Evolutionary conservation across 1,140 invertebrate species (phyloP), one percentile per base, ranked within the genome.

Genomic region (Charaxes varanes): DNA sequence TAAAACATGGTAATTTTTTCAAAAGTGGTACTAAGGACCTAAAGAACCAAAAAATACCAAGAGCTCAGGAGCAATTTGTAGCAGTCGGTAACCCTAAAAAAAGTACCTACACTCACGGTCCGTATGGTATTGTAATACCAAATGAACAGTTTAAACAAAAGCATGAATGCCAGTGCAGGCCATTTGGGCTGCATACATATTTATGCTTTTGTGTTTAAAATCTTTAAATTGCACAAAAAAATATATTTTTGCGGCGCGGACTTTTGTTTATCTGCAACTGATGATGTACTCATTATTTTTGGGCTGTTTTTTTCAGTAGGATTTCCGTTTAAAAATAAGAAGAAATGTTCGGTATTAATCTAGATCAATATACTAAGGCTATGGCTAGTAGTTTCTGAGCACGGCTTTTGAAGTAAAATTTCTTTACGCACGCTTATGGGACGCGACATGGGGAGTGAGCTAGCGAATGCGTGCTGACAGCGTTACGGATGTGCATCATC

Each of bases 71-170:
- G n/a, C n/a, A n/a, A n/a, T n/a, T n/a, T n/a, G n/a, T n/a, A n/a
- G n/a, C n/a, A n/a, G n/a, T n/a, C 10, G 28, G 28, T 18, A 31
- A 16, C 28, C 28, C 28, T 31, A 31, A 31, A 6, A 5, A 4
- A n/a, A 10, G 15, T 31, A 16, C 15, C 16, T 31, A 38, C 34
- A 31, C 22, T 32, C 28, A 31, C n/a, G 34, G 42, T 21, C 31
- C 36, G 37, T 45, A 35, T 38, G 34, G 42, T 22, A 36, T 45
- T 45, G 42, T 45, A 45, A 45, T 45, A 45, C 42, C 42, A 37
- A 37, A 45, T 45, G 42, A 45, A 36, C 34, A 37, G 42, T 37
- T 38, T 30, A 45, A 45, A 45, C 42, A 45, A 45, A 45, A 31
- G 42, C 42, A 38, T 26, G 42, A 45, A 38, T 45, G 17, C 33